These are phyloP conservation scores for Cyphomyrmex costatus DNA, from an alignment of 1,140 invertebrate genomes.

Conservation along the genomic window DNA sequence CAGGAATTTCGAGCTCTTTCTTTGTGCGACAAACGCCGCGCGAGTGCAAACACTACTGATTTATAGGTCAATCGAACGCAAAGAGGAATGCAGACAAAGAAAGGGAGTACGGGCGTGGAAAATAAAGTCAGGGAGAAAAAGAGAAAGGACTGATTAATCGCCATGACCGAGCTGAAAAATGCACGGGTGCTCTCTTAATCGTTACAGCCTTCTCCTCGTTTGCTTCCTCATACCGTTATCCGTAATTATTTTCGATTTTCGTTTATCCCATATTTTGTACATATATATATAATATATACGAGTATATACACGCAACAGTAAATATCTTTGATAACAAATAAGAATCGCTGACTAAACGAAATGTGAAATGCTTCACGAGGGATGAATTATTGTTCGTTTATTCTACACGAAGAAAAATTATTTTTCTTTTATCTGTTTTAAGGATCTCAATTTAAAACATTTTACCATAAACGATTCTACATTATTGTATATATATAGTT, in stretches of 20 bases:
- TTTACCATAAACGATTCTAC: neutral
- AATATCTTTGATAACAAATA: constrained; percentile 43
- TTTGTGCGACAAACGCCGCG: constrained; percentile 64
- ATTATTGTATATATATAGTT: neutral
- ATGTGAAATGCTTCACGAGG: neutral
- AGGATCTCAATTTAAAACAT: neutral
- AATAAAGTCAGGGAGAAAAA: constrained; percentile 40
- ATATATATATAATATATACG: too few relatives aligned
- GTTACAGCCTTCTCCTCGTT: constrained; percentile 15
- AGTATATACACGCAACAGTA: too few relatives aligned
- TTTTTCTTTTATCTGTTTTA: neutral
- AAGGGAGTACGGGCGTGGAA: neutral
- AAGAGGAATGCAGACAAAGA: constrained; percentile 17
- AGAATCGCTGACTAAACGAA: neutral
- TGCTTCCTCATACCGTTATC: neutral
- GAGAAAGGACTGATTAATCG: constrained; percentile 70
- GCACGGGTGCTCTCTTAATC: constrained; percentile 51
- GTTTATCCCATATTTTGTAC: constrained; percentile 26
- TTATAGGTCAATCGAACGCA: constrained; percentile 71
- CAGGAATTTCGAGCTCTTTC: constrained; percentile 68
- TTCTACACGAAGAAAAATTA: neutral
- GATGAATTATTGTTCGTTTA: neutral
- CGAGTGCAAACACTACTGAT: constrained; percentile 68
- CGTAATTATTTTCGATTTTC: neutral
- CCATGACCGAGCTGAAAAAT: constrained; percentile 63